Evolutionary conservation across 2,797 vertebrate genomes (phyloP), one percentile per base, ranked within the genome.

Genomic region (Rhinogobio ventralis): DNA sequence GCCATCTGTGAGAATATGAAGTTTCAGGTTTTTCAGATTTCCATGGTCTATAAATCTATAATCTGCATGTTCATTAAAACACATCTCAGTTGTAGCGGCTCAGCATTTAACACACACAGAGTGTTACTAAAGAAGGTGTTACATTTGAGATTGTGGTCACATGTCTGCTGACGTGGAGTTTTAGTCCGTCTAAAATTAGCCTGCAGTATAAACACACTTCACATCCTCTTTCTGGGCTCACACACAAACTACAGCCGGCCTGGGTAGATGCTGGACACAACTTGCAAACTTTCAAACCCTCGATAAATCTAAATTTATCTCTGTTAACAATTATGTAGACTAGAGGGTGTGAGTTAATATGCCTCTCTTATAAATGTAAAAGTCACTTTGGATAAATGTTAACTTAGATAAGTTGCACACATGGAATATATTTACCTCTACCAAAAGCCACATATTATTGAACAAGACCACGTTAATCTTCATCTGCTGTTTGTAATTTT

Each of bases 131-230:
- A 55, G 36, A 72, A 55, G 33, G 17, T 72, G 71, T 73, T 81
- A 60, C 49, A 42, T 36, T 39, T 66, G 51, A 79, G 39, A 33
- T 90, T 92, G 93, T 89, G 88, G 90, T 93, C 92, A 91, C 86
- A 86, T 92, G 92, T 90, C 92, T 90, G 91, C 80, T 91, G 93
- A 91, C 71, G 90, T 93, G 88, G 90, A 81, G 89, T 67, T 84
- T 94, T 94, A 95, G 91, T 95, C 94, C 94, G 30, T 88, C 94
- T 96, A 96, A 95, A 95, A 94, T 94, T 96, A 96, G 94, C 87
- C 13, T 0, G 8, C 85, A 79, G 87, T 92, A 94, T 93, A 94
- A 93, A 94, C 92, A 93, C 17, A 46, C 69, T 30, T 62, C 51
- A 74, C 62, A 33, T 86, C 74, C 74, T 80, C 71, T 85, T 53